Conservation (phyloP, 2,797 vertebrate genomes). For the Masticophis lateralis region DNA sequence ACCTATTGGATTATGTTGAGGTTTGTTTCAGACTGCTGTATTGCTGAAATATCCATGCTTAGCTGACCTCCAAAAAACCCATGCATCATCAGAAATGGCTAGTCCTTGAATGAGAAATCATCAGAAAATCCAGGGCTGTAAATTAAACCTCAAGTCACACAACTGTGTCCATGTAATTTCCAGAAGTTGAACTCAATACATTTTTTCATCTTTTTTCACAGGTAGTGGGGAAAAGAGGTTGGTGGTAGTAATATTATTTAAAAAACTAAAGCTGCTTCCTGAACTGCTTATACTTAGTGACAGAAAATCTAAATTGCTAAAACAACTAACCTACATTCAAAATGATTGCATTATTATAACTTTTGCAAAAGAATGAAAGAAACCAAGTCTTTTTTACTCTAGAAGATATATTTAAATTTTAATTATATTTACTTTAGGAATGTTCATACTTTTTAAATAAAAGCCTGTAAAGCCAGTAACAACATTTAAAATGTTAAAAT, state of each 20-base stretch:
- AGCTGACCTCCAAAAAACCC: background rate
- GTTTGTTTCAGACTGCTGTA: background rate
- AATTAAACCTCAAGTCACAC: background rate
- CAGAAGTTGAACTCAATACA: background rate
- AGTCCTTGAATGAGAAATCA: background rate
- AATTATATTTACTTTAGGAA: conserved; percentile 2
- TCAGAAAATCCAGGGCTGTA: background rate
- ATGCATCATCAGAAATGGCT: background rate
- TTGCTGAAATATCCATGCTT: background rate
- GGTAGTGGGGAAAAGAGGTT: background rate
- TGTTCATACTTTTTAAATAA: background rate
- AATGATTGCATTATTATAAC: background rate
- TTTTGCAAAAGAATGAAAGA: background rate
- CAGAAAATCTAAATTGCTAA: background rate
- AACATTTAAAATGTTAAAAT: background rate
- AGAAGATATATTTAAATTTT: background rate
- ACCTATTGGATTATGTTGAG: background rate
- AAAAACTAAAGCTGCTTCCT: background rate
- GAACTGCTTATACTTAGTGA: background rate
- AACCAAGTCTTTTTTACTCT: background rate
- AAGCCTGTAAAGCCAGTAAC: background rate
- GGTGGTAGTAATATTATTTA: background rate
- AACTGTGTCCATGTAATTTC: background rate
- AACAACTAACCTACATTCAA: background rate
- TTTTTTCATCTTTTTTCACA: background rate